phyloP scores from a whole-genome alignment of 2,888 invertebrate species.

The Acheta domesticus region DNA sequence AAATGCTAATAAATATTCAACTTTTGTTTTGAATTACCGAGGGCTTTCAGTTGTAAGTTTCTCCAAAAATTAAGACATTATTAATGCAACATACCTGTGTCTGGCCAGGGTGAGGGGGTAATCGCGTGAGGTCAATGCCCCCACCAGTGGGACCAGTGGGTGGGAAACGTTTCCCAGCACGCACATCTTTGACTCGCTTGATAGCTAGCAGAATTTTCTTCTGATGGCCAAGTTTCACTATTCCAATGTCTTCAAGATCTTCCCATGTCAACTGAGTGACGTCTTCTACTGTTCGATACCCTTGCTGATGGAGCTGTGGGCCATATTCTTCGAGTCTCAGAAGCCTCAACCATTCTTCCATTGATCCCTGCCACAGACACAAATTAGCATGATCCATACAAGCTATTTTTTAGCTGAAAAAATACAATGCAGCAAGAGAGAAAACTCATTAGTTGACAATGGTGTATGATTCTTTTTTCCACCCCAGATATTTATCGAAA shows the following conservation, averaged over 20 bases:
- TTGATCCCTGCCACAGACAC: constrained; percentile 65
- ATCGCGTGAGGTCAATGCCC: constrained; percentile 46
- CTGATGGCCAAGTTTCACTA: constrained; percentile 92
- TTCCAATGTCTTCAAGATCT: constrained; percentile 96
- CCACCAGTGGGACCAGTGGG: constrained; percentile 28
- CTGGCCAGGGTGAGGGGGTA: constrained; percentile 52
- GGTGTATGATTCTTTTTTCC: too few species aligned
- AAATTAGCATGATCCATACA: background rate
- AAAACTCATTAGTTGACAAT: too few species aligned
- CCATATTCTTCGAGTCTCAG: constrained; percentile 90
- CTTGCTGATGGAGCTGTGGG: constrained; percentile 84
- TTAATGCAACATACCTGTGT: constrained; percentile 45
- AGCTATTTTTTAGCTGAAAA: too few species aligned
- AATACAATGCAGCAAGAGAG: too few species aligned
- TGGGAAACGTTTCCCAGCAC: constrained; percentile 68
- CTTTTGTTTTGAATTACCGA: background rate
- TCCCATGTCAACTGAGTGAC: constrained; percentile 97
- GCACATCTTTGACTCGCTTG: constrained; percentile 90
- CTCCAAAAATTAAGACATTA: constrained; percentile 27
- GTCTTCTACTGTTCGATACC: constrained; percentile 89
- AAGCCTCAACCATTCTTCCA: constrained; percentile 92
- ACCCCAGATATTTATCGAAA: too few species aligned
- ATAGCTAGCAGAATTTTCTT: constrained; percentile 97
- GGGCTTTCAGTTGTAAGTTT: background rate
- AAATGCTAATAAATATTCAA: background rate